Base-by-base conservation (phyloP, 2,797 vertebrate species). In the Phrynocephalus vlangalii region DNA sequence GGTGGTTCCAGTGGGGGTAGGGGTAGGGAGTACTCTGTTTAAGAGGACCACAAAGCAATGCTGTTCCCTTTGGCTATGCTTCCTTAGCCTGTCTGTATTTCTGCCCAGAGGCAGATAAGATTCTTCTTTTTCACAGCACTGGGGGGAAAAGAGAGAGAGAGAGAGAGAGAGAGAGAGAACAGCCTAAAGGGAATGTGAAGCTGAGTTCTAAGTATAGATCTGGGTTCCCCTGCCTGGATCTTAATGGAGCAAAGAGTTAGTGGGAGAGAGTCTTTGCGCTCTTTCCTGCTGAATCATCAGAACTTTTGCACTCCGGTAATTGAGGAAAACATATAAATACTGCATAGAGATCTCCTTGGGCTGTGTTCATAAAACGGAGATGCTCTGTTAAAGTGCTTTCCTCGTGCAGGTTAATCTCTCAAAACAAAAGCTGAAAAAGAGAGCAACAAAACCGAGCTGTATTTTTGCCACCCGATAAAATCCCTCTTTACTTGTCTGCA, bases 331-430 rank as follows among this genome's bases (percentile, higher is more conserved):
- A 56, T 91, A 93, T 91, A 95, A 95, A 95, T 94, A 94, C 93
- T 93, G 90, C 93, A 94, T 88, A 91, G 93, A 26, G 86, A 92
- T 91, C 91, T 92, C 90, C 91, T 94, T 91, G 87, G 86, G 83
- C 87, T 88, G 87, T 93, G 92, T 94, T 94, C 90, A 86, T 18
- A 88, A 88, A 93, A 82, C 78, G 87, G 91, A 89, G 94, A 81
- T 79, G 88, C 92, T 94, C 89, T 79, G 90, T 91, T 92, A 91
- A 91, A 94, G 83, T 90, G 86, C 33, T 92, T 94, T 91, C 90
- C 89, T 91, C 91, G 90, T 91, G 87, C 89, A 92, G 94, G 94
- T 95, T 94, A 94, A 94, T 95, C 92, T 93, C 86, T 90, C 60
- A 66, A 88, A 94, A 94, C 88, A 92, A 90, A 94, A 94, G 90